Percentiles rank a stretch among this genome's conserved stretches.
phyloP scores from a whole-genome alignment of 1,140 invertebrate species.

The Ectropis grisescens region DNA sequence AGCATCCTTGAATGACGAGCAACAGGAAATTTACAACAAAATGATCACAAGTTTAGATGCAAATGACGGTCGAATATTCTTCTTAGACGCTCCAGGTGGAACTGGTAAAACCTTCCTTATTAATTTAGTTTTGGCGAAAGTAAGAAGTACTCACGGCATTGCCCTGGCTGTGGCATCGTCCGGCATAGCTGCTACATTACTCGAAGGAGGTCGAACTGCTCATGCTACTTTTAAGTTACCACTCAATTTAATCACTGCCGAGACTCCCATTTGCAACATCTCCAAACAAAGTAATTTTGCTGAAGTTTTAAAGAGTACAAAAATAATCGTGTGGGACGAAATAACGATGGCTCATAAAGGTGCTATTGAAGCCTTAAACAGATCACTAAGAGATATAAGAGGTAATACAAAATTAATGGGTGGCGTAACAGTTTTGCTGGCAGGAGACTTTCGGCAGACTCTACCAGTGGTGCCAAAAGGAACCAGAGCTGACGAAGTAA shows the following conservation, averaged over 20 bases:
- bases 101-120: constrained; percentile 6
- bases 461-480: constrained; percentile 44
- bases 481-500: constrained; percentile 22
- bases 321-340: constrained; percentile 45
- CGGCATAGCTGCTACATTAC: background rate
- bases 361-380: constrained; percentile 18
- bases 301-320: constrained; percentile 16
- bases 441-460: constrained; percentile 57
- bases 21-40: too few relatives aligned
- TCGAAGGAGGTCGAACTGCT: background rate
- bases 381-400: constrained; percentile 37
- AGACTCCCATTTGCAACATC: constrained; percentile 30
- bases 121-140: constrained; percentile 5
- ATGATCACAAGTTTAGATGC: too few relatives aligned
- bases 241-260: constrained; percentile 3
- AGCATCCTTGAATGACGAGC: too few relatives aligned
- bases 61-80: too few relatives aligned
- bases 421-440: constrained; percentile 15
- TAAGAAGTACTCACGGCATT: constrained; percentile 5
- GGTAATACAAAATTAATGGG: constrained; percentile 6
- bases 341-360: constrained; percentile 51
- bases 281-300: constrained; percentile 25
- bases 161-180: background rate
- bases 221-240: background rate
- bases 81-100: constrained; percentile 8